Evolutionary conservation across 2,797 vertebrate genomes (phyloP), one percentile per base, ranked within the genome.

Genomic region (Hippoglossus hippoglossus): DNA sequence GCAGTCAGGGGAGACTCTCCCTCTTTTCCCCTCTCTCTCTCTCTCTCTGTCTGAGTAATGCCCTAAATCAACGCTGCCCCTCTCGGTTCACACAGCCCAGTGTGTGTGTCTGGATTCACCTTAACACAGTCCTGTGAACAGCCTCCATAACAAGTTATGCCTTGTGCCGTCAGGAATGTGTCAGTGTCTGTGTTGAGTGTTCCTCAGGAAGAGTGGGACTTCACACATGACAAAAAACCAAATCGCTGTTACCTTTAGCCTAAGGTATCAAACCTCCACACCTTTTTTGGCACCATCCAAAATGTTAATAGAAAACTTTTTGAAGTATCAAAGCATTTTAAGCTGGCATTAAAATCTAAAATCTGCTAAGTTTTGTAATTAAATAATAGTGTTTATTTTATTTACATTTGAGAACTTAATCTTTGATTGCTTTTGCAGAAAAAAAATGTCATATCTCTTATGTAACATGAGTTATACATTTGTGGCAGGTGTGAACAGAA

Each of bases 61-160:
- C 94, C 90, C 94, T 96, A 94, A 96, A 94, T 97, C 96, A 95
- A 91, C 93, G 95, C 93, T 92, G 95, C 95, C 94, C 93, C 85
- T 89, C 84, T 88, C 8, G 2, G 61, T 87, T 92, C 94, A 93
- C 94, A 93, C 93, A 88, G 93, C 94, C 93, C 92, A 83, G 88
- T 65, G 79, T 85, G 85, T 78, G 85, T 70, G 80, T 87, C 76
- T 85, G 67, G 75, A 74, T 82, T 85, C 81, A 91, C 90, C 92
- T 89, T 89, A 92, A 89, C 88, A 91, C 87, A 46, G 82, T 68
- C 78, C 86, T 85, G 92, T 83, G 89, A 94, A 91, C 89, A 90
- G 87, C 87, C 89, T 89, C 91, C 81, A 76, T 88, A 92, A 94
- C 93, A 94, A 94, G 93, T 95, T 92, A 72, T 90, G 92, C 93